phyloP scores from a whole-genome alignment of 2,797 vertebrate genomes.

The Gastrophryne carolinensis region DNA sequence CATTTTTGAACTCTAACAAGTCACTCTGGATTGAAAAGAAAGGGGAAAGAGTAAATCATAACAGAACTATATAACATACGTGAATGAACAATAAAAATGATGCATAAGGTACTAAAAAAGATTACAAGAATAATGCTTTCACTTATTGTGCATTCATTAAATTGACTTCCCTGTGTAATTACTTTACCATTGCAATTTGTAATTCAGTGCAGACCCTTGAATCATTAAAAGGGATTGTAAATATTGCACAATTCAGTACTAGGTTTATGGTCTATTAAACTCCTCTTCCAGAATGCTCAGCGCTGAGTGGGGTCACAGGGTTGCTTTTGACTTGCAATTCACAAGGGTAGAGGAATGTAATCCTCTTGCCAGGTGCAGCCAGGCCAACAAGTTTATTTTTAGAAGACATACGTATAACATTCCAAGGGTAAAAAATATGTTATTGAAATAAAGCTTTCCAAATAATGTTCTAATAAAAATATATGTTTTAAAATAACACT shows the following conservation, averaged over 20 bases:
- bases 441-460: no score
- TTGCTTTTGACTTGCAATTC: slow-evolving; percentile 40
- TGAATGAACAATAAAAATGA: slow-evolving; percentile 77
- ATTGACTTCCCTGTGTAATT: slow-evolving; percentile 71
- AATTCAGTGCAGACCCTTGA: slow-evolving; percentile 66
- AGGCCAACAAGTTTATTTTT: not conserved
- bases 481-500: no score
- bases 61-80: slow-evolving; percentile 66
- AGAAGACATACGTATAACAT: slow-evolving; percentile 11
- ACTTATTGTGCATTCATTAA: slow-evolving; percentile 72
- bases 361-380: slow-evolving; percentile 43
- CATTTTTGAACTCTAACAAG: slow-evolving; percentile 49
- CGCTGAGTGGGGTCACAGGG: slow-evolving; percentile 20
- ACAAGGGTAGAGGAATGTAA: slow-evolving; percentile 36
- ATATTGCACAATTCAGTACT: slow-evolving; percentile 61
- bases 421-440: no score
- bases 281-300: slow-evolving; percentile 52
- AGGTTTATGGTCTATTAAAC: slow-evolving; percentile 55
- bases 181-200: slow-evolving; percentile 71
- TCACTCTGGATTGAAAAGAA: slow-evolving; percentile 52
- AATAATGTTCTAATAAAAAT: no score
- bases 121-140: slow-evolving; percentile 74
- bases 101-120: slow-evolving; percentile 69
- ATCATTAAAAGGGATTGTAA: slow-evolving; percentile 69
- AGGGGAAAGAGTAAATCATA: slow-evolving; percentile 65